Base-by-base conservation (phyloP, 2,888 invertebrate genomes). In the Chrysomela aeneicollis region DNA sequence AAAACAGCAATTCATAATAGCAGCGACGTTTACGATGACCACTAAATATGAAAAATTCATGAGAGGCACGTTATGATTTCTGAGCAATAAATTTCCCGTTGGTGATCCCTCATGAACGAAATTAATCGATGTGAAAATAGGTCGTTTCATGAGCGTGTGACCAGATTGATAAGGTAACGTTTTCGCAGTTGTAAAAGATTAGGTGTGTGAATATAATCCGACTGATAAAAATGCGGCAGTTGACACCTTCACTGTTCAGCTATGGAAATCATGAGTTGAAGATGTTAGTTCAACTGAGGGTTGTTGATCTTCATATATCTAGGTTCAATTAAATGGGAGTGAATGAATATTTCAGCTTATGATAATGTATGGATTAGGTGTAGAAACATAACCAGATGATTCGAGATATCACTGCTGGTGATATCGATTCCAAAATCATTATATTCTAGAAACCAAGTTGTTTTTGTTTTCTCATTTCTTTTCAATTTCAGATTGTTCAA, bases 11-110 rank as follows among this genome's bases (percentile, higher is more conserved):
- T 66, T 59, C 59, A 61, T 59, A 59, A 62, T 59, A 62, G 57
- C 46, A 51, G 66, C 63, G 65, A 59, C 67, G 50, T 69, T 67
- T 67, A 69, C 64, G 69, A 69, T 69, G 67, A 67, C 63, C 61
- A 57, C 64, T 63, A 69, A 67, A 67, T 64, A 70, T 68, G 70
- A 70, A 70, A 70, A 66, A 64, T 66, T 64, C 67, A 68, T 68
- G 70, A 51, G 64, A 61, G 62, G 66, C 70, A 70, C 70, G 70
- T 70, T 66, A 52, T 66, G 67, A 67, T 66, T 62, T 63, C 65
- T 63, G 63, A 54, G 63, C 63, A 54, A 63, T 66, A 64, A 67
- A 69, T 65, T 42, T 42, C 61, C 61, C 59, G 32, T 32, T 35
- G 59, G 65, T 54, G 52, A 65, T 69, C 61, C 58, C 58, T 68